Evolutionary conservation across 2,113 vertebrate genomes (phyloP).

Genomic region (Gopherus flavomarginatus): DNA sequence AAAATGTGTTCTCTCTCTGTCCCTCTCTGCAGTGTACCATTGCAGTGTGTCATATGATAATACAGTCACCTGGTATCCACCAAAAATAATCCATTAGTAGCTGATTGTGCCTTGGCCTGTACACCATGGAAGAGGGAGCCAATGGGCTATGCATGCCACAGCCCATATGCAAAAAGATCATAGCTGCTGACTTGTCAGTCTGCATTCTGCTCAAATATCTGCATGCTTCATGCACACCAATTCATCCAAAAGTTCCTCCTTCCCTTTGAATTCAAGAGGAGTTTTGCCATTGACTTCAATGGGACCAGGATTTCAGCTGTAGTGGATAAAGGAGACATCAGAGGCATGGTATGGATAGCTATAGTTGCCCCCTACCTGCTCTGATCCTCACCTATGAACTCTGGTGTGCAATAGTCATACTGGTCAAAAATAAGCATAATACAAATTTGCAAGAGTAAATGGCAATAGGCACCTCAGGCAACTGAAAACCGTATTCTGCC

Average conservation of each 20-base stretch:
- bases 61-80: neutral
- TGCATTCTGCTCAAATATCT: neutral
- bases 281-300: neutral
- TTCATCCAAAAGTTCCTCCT: neutral
- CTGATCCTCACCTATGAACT: fast-evolving
- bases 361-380: neutral
- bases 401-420: fast-evolving
- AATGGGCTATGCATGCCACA: neutral
- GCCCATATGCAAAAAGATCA: neutral
- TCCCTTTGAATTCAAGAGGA: fast-evolving
- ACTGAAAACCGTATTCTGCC: neutral
- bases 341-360: fast-evolving
- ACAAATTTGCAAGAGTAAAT: fast-evolving
- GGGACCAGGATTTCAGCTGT: neutral
- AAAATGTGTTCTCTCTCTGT: neutral
- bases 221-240: neutral
- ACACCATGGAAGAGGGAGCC: neutral
- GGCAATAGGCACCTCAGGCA: fast-evolving
- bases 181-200: neutral
- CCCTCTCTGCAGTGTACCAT: neutral
- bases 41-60: neutral
- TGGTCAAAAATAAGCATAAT: fast-evolving
- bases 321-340: fast-evolving
- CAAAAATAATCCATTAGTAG: neutral
- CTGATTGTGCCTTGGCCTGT: neutral